phyloP scores from a whole-genome alignment of 2,888 invertebrate species.

The Drosophila austrosaltans region DNA sequence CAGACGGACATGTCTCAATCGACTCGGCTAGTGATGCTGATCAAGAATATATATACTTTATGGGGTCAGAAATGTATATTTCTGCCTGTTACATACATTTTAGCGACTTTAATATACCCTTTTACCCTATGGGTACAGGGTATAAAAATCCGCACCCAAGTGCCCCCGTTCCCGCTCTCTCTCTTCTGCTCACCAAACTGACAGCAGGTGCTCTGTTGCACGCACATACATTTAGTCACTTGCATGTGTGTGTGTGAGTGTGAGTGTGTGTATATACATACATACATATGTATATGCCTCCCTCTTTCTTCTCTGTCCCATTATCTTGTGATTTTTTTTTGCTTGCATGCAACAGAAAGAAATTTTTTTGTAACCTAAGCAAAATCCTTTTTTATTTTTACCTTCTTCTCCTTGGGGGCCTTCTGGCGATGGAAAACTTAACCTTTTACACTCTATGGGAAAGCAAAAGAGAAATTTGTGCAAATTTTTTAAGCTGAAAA shows the following conservation, averaged over 20 bases:
- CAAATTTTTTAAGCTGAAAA: background rate
- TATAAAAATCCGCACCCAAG: too few species aligned
- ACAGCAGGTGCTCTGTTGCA: conserved; percentile 65
- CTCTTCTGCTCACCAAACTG: conserved; percentile 9
- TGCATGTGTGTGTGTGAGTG: background rate
- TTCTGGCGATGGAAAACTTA: background rate
- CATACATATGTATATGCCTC: background rate
- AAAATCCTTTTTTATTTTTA: conserved; percentile 17
- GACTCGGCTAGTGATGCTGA: too few species aligned
- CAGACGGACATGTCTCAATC: too few species aligned
- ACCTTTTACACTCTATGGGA: background rate
- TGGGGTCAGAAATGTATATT: too few species aligned
- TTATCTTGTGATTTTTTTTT: background rate
- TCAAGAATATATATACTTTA: too few species aligned
- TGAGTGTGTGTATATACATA: conserved; percentile 3
- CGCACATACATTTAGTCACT: conserved; percentile 45
- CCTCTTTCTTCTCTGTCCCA: background rate
- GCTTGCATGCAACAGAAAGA: background rate
- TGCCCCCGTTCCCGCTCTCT: background rate
- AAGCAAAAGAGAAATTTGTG: background rate
- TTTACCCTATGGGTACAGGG: too few species aligned
- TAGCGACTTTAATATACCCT: too few species aligned
- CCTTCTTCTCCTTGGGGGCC: background rate
- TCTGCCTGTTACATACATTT: too few species aligned
- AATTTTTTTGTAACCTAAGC: conserved; percentile 30